Evolutionary conservation across 2,797 vertebrate species (phyloP).

Genomic region (Ptychadena robeensis): DNA sequence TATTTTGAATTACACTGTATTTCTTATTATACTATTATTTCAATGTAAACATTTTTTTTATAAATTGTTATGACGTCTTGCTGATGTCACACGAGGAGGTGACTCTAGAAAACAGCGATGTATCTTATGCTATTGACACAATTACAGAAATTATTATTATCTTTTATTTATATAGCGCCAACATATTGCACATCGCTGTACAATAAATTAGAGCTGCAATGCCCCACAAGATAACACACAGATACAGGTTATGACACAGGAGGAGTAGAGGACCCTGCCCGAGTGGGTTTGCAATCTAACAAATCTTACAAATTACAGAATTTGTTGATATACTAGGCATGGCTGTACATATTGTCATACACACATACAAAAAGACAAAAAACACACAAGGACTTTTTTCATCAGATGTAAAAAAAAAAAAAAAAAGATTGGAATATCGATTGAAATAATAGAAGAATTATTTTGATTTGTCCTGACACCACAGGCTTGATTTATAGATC

Average conservation of each 20-base stretch:
- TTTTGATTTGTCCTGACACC: slow-evolving; percentile 81
- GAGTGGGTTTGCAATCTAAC: too few species aligned
- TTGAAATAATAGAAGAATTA: slow-evolving; percentile 82
- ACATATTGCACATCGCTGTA: too few species aligned
- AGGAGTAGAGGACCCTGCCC: too few species aligned
- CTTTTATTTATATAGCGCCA: too few species aligned
- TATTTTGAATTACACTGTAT: too few species aligned
- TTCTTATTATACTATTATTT: too few species aligned
- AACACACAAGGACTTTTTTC: slow-evolving; percentile 68
- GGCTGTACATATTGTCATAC: slow-evolving; percentile 68
- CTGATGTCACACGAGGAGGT: slow-evolving; percentile 9
- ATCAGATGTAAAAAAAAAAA: slow-evolving; percentile 79
- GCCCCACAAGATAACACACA: too few species aligned
- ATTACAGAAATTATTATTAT: too few species aligned
- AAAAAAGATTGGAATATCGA: slow-evolving; percentile 78
- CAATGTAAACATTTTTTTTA: too few species aligned
- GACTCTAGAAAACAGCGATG: slow-evolving; percentile 12
- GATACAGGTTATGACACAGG: too few species aligned
- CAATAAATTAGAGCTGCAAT: too few species aligned
- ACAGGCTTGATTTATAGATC: slow-evolving; percentile 80
- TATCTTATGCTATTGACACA: slow-evolving; percentile 67
- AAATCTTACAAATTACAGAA: too few species aligned
- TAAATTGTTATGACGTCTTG: neutral
- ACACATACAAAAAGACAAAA: slow-evolving; percentile 62
- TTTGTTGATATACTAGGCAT: slow-evolving; percentile 72